These are phyloP conservation scores for Cassiopea xamachana DNA, from an alignment of 30 jellyfish, hydroid and myxozoan species.

Conservation along the genomic window DNA sequence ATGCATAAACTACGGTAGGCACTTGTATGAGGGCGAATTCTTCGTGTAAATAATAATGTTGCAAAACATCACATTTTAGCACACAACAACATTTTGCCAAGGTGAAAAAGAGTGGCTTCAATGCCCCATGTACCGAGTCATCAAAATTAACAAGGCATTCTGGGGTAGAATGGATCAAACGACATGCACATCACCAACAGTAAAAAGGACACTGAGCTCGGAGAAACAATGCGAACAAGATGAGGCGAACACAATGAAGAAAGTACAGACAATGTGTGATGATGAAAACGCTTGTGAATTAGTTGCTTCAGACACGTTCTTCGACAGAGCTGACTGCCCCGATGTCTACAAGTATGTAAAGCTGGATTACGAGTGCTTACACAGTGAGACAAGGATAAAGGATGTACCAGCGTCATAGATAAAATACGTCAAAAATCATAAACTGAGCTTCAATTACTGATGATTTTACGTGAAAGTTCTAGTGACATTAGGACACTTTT, in stretches of 20 bases:
- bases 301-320: conserved; percentile 97
- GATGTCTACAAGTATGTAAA: conserved; percentile 88
- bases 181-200: conserved; percentile 82
- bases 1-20: too few species aligned
- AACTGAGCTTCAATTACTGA: background rate
- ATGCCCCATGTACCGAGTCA: conserved; percentile 94
- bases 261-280: conserved; percentile 95
- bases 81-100: conserved; percentile 84
- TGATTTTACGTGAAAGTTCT: too few species aligned
- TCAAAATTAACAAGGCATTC: conserved; percentile 91
- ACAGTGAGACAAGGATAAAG: conserved; percentile 93
- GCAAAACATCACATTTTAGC: conserved; percentile 10
- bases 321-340: conserved; percentile 97
- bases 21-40: background rate
- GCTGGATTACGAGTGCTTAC: conserved; percentile 95
- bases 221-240: conserved; percentile 92
- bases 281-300: conserved; percentile 98
- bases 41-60: background rate
- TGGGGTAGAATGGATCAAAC: conserved; percentile 92
- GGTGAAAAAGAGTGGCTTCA: conserved; percentile 99
- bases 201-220: conserved; percentile 86
- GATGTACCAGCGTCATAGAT: conserved; percentile 50
- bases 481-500: too few species aligned
- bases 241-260: conserved; percentile 94
- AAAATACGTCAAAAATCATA: background rate